Base-by-base conservation (phyloP, 2,888 invertebrate genomes). In the Malacosoma neustria region DNA sequence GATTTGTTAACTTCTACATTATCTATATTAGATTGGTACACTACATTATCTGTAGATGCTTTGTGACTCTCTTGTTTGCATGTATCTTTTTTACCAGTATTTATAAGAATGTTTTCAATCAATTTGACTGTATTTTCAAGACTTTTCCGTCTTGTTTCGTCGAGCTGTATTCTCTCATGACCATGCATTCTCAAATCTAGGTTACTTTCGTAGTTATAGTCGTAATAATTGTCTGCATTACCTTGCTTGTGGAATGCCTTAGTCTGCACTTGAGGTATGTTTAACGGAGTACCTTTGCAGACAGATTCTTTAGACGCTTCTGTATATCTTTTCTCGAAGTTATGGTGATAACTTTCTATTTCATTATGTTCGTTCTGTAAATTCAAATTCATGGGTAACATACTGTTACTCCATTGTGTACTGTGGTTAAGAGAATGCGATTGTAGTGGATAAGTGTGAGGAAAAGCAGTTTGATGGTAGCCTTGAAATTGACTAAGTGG, bases 41-140 rank as follows among this genome's bases (percentile, higher is more conserved):
- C 1, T 30, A 29, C 11, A 33, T 30, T 3, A 13, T n/a, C 4
- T n/a, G 11, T 14, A 11, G 37, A 40, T 30, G 40, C 36, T 22
- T 29, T 37, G 0, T 40, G 37, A 1, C 41, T 7, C 3, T 37
- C 6, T 3, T 13, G 11, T 41, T 37, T 1, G 30, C 11, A 38
- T 30, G 36, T 31, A 1, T 42, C 37, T 4, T 51, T 48, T 11
- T 51, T 49, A 34, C 55, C 54, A 2, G 59, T 61, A 31, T 64
- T 65, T 11, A 64, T 70, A 15, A 77, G 48, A 12, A 79, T 72
- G 35, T 74, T 68, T 46, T 80, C 80, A 37, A 80, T 77, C 37
- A 79, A 46, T 44, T 66, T 71, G 0, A 80, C 74, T 0, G 79
- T 79, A 22, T 76, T 73, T 43, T 77, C 79, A 14, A 80, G 56